Conservation (phyloP, 1,140 invertebrate genomes). For the Platyscapa corneri region DNA sequence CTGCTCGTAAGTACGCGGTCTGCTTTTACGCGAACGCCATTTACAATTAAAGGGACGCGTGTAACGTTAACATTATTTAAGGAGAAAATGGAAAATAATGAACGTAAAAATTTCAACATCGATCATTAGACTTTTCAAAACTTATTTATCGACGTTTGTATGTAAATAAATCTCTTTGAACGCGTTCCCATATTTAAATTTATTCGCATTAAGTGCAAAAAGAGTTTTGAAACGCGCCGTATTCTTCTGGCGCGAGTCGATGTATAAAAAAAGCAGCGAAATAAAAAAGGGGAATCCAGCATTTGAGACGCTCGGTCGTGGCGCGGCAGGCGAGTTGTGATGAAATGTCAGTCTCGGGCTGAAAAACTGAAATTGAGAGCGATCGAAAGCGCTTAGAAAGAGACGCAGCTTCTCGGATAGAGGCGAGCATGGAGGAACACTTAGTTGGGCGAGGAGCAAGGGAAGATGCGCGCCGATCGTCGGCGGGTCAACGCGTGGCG, state of each 20-base stretch:
- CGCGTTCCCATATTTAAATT: conserved; percentile 5
- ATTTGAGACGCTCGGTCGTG: neutral
- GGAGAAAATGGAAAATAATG: too few relatives aligned
- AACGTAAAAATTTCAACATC: too few relatives aligned
- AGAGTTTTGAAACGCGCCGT: neutral
- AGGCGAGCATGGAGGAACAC: neutral
- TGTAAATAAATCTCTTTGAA: conserved; percentile 24
- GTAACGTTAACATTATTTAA: too few relatives aligned
- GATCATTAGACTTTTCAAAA: neutral
- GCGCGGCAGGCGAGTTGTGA: neutral
- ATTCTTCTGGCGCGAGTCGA: neutral
- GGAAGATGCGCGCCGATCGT: too few relatives aligned
- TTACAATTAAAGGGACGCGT: neutral
- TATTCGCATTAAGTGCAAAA: neutral
- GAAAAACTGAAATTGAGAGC: neutral
- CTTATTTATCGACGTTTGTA: conserved; percentile 10
- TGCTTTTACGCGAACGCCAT: neutral
- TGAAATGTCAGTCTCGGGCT: neutral
- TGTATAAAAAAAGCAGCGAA: neutral
- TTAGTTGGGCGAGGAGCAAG: neutral
- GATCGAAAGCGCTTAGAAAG: neutral
- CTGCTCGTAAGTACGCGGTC: neutral
- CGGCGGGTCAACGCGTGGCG: neutral
- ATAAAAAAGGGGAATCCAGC: neutral
- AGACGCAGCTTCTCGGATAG: neutral